phyloP scores from a whole-genome alignment of 1,140 invertebrate genomes.

The Babylonia areolata region DNA sequence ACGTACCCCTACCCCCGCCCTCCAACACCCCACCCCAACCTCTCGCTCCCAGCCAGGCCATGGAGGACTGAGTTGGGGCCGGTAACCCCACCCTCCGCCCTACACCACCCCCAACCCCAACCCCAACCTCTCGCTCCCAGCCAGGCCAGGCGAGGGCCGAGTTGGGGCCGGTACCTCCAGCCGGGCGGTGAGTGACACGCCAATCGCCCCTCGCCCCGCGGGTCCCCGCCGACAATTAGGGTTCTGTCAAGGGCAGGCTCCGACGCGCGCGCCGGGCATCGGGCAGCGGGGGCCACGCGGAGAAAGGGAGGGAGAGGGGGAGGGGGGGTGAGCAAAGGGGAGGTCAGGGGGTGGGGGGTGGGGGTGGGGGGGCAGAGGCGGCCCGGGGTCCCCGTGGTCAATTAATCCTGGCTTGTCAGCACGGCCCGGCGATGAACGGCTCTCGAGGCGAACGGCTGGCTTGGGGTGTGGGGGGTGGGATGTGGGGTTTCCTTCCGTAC shows the following conservation, averaged over 20 bases:
- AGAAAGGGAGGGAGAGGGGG: background rate
- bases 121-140: too few species aligned
- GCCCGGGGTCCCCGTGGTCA: slow-evolving; percentile 20
- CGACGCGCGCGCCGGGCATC: background rate
- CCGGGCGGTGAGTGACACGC: slow-evolving; percentile 36
- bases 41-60: too few species aligned
- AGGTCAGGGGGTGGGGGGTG: background rate
- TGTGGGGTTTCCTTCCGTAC: background rate
- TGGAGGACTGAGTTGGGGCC: too few species aligned
- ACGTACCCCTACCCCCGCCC: too few species aligned
- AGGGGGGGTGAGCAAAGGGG: background rate
- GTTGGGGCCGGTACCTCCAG: slow-evolving; percentile 16
- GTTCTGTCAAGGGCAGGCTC: slow-evolving; percentile 46
- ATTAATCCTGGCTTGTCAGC: slow-evolving; percentile 45
- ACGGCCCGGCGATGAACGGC: slow-evolving; percentile 16
- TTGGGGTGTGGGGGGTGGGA: too few species aligned
- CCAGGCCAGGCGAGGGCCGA: too few species aligned
- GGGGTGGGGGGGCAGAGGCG: background rate
- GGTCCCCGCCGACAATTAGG: slow-evolving; percentile 40
- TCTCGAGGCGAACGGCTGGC: slow-evolving; percentile 34
- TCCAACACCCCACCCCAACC: too few species aligned
- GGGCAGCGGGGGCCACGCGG: too few species aligned
- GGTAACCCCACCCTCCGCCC: too few species aligned
- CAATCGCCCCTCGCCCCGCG: slow-evolving; percentile 36
- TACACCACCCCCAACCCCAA: too few species aligned